Percentiles rank a stretch among this genome's conserved stretches.
These are phyloP conservation scores for Aleiodes alternator DNA, from an alignment of 2,888 invertebrate species.

Conservation along the genomic window DNA sequence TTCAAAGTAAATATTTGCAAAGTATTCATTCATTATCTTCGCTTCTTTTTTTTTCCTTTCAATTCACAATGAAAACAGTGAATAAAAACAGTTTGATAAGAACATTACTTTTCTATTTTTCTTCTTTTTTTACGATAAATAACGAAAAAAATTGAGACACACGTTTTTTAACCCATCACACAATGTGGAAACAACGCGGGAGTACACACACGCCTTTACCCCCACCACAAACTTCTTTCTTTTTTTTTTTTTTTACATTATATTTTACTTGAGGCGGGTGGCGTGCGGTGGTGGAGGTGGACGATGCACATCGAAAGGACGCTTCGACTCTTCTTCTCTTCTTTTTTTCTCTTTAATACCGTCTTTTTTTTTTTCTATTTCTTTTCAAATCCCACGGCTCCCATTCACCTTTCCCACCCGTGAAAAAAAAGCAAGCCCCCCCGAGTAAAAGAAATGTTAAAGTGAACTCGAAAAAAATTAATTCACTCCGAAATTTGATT, in stretches of 20 bases:
- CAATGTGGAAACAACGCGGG: conserved; percentile 7
- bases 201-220: conserved; percentile 34
- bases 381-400: background rate
- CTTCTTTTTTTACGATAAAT: too few relatives aligned
- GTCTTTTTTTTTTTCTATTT: too few relatives aligned
- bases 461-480: background rate
- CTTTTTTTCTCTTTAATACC: background rate
- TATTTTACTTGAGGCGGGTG: conserved; percentile 19
- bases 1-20: background rate
- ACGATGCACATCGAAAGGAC: conserved; percentile 30
- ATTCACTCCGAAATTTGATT: background rate
- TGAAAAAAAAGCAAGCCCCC: conserved; percentile 15
- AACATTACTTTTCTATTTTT: too few relatives aligned
- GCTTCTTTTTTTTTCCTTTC: background rate
- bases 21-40: too few relatives aligned
- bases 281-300: conserved; percentile 39
- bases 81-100: too few relatives aligned
- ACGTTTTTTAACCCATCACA: too few relatives aligned
- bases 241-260: background rate
- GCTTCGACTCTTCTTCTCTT: conserved; percentile 14
- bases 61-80: background rate
- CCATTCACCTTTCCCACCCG: background rate
- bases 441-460: conserved; percentile 30
- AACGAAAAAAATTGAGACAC: too few relatives aligned
- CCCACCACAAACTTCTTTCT: background rate